Conservation (phyloP, 2,888 invertebrate genomes). For the Latheticus oryzae region DNA sequence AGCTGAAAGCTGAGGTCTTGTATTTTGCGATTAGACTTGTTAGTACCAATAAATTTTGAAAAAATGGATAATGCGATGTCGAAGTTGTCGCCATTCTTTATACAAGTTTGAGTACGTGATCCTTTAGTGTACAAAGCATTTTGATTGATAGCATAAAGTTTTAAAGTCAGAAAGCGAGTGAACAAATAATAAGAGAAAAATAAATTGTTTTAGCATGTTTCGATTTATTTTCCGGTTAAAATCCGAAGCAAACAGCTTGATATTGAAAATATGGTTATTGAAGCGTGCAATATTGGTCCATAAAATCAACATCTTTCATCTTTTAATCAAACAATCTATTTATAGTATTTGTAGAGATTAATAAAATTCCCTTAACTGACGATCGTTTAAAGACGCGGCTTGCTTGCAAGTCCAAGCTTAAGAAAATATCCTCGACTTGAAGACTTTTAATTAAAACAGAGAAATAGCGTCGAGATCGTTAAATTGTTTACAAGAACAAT, state of each 20-base stretch:
- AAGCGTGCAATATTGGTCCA: slow-evolving; percentile 36
- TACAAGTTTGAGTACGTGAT: slow-evolving; percentile 32
- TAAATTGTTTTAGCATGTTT: slow-evolving; percentile 34
- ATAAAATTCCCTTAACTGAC: slow-evolving; percentile 38
- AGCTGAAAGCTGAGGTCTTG: too few relatives aligned
- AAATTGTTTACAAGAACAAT: slow-evolving; percentile 24
- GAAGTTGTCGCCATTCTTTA: slow-evolving; percentile 32
- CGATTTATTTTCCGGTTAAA: slow-evolving; percentile 30
- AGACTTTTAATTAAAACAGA: slow-evolving; percentile 34
- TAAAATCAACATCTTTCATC: slow-evolving; percentile 37
- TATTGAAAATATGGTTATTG: slow-evolving; percentile 39
- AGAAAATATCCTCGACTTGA: slow-evolving; percentile 25
- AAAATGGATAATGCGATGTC: slow-evolving; percentile 21
- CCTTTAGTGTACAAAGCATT: slow-evolving; percentile 20
- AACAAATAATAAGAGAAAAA: slow-evolving; percentile 29
- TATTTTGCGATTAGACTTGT: slow-evolving; percentile 21
- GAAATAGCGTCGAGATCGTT: slow-evolving; percentile 23
- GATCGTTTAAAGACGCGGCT: slow-evolving; percentile 25
- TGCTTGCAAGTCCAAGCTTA: slow-evolving; percentile 16
- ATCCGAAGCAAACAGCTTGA: slow-evolving; percentile 25
- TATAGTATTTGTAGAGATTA: slow-evolving; percentile 36
- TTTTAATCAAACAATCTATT: slow-evolving; percentile 36
- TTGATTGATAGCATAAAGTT: slow-evolving; percentile 30
- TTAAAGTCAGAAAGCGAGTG: slow-evolving; percentile 13
- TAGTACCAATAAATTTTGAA: slow-evolving; percentile 23